phyloP scores from a whole-genome alignment of 2,797 vertebrate species.

The Natrix natrix region DNA sequence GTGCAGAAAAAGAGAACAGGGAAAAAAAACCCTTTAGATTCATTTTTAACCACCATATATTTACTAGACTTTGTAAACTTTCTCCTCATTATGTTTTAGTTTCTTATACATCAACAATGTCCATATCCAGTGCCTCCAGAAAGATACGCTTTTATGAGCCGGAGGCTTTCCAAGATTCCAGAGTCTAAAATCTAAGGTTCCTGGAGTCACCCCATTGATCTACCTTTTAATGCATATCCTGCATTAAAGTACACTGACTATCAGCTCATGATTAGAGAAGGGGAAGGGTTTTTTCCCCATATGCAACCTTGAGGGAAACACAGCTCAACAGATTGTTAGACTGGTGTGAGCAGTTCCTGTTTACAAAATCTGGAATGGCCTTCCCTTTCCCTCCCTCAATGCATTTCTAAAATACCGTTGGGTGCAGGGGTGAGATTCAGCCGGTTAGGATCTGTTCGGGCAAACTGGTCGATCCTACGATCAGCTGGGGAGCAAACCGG shows the following conservation, averaged over 20 bases:
- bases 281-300: not conserved
- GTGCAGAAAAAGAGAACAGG: constrained; percentile 7
- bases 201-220: not conserved
- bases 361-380: constrained; percentile 20
- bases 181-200: not conserved
- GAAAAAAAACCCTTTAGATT: constrained; percentile 37
- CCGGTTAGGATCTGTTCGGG: no score
- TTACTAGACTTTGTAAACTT: constrained; percentile 39
- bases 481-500: no score
- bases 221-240: not conserved
- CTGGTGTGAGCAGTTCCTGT: not conserved
- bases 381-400: constrained; percentile 13
- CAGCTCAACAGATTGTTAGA: constrained; percentile 4
- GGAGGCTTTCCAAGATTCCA: not conserved
- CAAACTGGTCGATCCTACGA: no score
- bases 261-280: not conserved
- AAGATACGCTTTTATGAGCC: not conserved
- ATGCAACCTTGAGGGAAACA: constrained; percentile 4
- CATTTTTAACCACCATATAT: constrained; percentile 30
- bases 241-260: not conserved
- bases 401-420: not conserved
- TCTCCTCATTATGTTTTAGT: not conserved
- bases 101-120: not conserved
- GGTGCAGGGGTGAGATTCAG: no score
- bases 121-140: not conserved